Conservation (phyloP, 2,888 invertebrate species). For the Gastrophysa polygoni region DNA sequence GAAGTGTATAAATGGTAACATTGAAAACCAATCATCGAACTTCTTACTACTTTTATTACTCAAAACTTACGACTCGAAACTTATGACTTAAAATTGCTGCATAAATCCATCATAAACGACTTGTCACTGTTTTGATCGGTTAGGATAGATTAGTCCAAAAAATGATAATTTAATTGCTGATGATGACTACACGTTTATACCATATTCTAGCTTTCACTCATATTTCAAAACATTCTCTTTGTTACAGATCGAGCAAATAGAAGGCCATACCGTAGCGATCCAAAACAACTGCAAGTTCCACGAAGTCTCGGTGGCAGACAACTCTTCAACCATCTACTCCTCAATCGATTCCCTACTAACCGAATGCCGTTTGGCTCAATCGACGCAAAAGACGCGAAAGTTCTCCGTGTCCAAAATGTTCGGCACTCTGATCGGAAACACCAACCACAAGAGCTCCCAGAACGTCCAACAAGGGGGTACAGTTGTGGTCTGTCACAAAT, state of each 20-base stretch:
- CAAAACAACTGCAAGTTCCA: slow-evolving; percentile 75
- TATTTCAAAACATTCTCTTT: slow-evolving; percentile 33
- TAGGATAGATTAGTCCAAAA: too few species aligned
- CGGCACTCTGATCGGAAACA: slow-evolving; percentile 71
- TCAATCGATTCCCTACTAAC: slow-evolving; percentile 73
- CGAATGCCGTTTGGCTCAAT: slow-evolving; percentile 64
- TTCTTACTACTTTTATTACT: too few species aligned
- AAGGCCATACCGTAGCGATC: slow-evolving; percentile 71
- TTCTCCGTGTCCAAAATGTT: slow-evolving; percentile 83
- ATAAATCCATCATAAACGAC: too few species aligned
- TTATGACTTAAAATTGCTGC: too few species aligned
- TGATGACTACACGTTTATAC: too few species aligned
- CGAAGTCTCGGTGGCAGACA: slow-evolving; percentile 83
- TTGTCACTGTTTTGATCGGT: too few species aligned
- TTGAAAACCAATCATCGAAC: too few species aligned
- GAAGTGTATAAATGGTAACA: too few species aligned
- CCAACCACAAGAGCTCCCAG: slow-evolving; percentile 52
- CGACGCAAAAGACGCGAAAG: slow-evolving; percentile 66
- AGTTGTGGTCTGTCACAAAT: slow-evolving; percentile 66
- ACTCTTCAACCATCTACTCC: slow-evolving; percentile 74
- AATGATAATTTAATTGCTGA: too few species aligned
- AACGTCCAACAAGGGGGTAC: slow-evolving; percentile 62
- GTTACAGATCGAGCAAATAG: slow-evolving; percentile 73
- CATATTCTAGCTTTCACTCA: too few species aligned
- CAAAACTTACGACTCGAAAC: too few species aligned